Base-by-base conservation (phyloP, 35 echinoderm and acorn worm genomes). In the Apostichopus parvimensis region DNA sequence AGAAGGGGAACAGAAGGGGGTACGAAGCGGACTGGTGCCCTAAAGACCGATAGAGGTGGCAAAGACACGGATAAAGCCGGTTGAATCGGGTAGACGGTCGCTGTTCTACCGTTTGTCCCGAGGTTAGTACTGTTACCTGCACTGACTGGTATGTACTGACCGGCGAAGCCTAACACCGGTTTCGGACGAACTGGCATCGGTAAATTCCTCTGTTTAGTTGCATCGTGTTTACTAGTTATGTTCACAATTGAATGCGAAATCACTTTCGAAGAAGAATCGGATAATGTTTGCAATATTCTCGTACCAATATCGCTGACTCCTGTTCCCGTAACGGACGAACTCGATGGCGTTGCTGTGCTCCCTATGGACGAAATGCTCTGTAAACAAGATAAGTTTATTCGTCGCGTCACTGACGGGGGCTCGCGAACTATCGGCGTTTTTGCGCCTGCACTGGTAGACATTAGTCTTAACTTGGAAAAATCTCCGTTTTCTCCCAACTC, bases 171-270 rank as follows among this genome's bases (percentile, higher is more conserved):
- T 73, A 88, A 52, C 61, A 88, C 28, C 0, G 86, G 86, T 3
- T 54, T 25, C 64, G 86, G 86, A 4, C 86, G 23, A 10, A 88
- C 61, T 18, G 86, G 86, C 24, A 73, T 71, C 52, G 71, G 71
- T 18, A 75, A 75, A 6, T 75, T 75, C 1, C 14, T 75, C 64
- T 28, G 71, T 9, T 52, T 58, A 18, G 6, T 17, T 18, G 10
- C 8, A 22, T 25, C 52, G 12, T 60, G 8, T 54, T 72, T 72
- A 7, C 61, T 88, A 57, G 86, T 88, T 25, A 88, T 88, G 28
- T 88, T 88, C 86, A 72, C 86, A 72, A 88, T 88, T 17, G 86
- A 88, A 88, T 88, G 86, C 6, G 86, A 72, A 73, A 88, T 88
- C 34, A 88, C 86, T 53, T 60, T 88, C 1, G 54, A 82, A 8